Base-by-base conservation (phyloP, 1,140 invertebrate genomes). In the Zaprionus gabonicus region DNA sequence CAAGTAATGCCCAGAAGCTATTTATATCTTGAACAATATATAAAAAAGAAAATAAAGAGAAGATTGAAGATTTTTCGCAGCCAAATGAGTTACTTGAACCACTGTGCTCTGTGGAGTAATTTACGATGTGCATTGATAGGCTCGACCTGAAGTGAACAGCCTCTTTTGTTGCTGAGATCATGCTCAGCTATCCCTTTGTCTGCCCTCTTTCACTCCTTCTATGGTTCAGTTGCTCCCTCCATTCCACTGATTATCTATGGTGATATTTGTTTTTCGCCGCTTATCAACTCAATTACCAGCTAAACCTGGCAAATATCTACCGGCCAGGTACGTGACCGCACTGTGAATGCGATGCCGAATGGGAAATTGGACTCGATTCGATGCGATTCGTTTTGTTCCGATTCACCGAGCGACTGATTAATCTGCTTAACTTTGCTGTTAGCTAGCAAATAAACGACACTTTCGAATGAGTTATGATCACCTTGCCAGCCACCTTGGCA, bases 241-340 rank as follows among this genome's bases (percentile, higher is more conserved):
- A 34, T 9, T 34, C 12, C 2, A 44, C 44, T 67, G 71, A 71
- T 81, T 80, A 76, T 81, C 41, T 64, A 59, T 49, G 73, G 41
- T 69, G 73, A 77, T 73, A 73, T 77, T 81, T 77, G 74, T 55
- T 72, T 75, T 68, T 53, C 51, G 38, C 25, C 53, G 51, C 68
- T 46, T 68, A 65, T 67, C 28, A 49, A 55, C 64, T 59, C 72
- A 66, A 62, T 76, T 69, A 60, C 55, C 17, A 70, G 51, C 23
- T 53, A 23, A 60, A 41, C 38, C 15, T 12, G 28, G 41, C 41
- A 46, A 46, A 46, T 46, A 46, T 17, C 41, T 46, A 46, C 41
- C 41, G 41, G 41, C 7, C 41, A 46, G 34, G 5, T 31, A 62
- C 59, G 55, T 62, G 59, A 41, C 41, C 41, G 17, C n/a, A 62